phyloP scores from a whole-genome alignment of 2,113 vertebrate genomes.

The Dolichallabes microphthalmus region DNA sequence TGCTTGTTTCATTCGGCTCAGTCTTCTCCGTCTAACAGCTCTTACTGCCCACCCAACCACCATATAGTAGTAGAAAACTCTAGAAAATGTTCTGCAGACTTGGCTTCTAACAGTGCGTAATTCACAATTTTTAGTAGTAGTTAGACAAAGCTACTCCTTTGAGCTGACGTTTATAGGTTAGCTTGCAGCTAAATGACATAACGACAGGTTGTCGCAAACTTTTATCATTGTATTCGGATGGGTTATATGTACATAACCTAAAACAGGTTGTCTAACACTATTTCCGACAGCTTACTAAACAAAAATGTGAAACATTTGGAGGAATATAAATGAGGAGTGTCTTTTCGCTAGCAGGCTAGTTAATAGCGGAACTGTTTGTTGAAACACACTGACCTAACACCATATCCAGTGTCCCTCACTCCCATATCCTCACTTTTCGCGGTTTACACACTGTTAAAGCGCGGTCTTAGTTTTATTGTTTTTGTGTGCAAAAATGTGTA shows the following conservation, averaged over 20 bases:
- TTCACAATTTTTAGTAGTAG: background rate
- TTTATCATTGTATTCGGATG: too few species aligned
- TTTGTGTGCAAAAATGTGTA: background rate
- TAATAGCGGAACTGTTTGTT: background rate
- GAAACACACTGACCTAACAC: background rate
- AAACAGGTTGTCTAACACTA: background rate
- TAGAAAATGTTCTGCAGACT: background rate
- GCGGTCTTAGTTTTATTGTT: too few species aligned
- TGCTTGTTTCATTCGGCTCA: background rate
- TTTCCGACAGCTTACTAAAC: background rate
- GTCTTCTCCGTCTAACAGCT: background rate
- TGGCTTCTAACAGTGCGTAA: background rate
- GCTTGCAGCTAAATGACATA: background rate
- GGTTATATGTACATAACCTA: background rate
- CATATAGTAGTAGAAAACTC: too few species aligned
- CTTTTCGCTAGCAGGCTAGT: slow-evolving; percentile 7
- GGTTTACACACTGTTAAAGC: background rate
- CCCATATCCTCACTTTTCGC: background rate
- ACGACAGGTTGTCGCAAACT: background rate
- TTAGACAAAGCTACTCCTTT: background rate
- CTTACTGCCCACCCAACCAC: background rate
- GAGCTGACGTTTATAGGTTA: background rate
- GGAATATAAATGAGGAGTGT: background rate
- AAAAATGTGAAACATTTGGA: background rate
- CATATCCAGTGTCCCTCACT: background rate